phyloP scores from a whole-genome alignment of 2,888 invertebrate genomes.

The Eumerus sabulonum region DNA sequence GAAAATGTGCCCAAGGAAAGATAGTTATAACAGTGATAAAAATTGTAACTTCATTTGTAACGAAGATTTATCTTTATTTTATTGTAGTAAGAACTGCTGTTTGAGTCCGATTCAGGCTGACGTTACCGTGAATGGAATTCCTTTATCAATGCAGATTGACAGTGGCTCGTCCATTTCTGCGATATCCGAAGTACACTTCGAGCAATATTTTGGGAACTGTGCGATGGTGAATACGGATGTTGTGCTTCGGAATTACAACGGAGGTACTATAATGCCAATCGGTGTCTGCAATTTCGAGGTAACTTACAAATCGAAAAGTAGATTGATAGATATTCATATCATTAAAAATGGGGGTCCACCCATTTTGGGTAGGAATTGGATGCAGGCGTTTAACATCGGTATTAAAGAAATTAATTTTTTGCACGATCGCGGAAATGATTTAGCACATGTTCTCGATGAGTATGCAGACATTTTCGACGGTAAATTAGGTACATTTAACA shows the following conservation, averaged over 20 bases:
- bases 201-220: background rate
- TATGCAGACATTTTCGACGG: constrained; percentile 13
- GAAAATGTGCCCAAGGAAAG: constrained; percentile 17
- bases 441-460: background rate
- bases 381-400: background rate
- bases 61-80: constrained; percentile 20
- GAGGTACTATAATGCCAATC: constrained; percentile 15
- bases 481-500: constrained; percentile 17
- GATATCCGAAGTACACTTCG: constrained; percentile 17
- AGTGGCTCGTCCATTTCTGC: constrained; percentile 37
- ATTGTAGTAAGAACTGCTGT: constrained; percentile 7
- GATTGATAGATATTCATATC: constrained; percentile 7
- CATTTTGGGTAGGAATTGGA: constrained; percentile 29
- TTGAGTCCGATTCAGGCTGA: constrained; percentile 7
- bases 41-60: constrained; percentile 7
- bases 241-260: constrained; percentile 26
- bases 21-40: background rate
- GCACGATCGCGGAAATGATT: background rate
- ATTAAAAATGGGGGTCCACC: constrained; percentile 33
- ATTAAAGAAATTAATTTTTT: background rate
- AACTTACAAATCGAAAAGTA: background rate
- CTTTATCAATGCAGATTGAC: constrained; percentile 26
- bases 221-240: background rate
- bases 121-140: constrained; percentile 27
- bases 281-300: constrained; percentile 27